Evolutionary conservation across 2,113 vertebrate genomes (phyloP), one percentile per base, ranked within the genome.

Genomic region (Rhynchopsitta pachyrhyncha): DNA sequence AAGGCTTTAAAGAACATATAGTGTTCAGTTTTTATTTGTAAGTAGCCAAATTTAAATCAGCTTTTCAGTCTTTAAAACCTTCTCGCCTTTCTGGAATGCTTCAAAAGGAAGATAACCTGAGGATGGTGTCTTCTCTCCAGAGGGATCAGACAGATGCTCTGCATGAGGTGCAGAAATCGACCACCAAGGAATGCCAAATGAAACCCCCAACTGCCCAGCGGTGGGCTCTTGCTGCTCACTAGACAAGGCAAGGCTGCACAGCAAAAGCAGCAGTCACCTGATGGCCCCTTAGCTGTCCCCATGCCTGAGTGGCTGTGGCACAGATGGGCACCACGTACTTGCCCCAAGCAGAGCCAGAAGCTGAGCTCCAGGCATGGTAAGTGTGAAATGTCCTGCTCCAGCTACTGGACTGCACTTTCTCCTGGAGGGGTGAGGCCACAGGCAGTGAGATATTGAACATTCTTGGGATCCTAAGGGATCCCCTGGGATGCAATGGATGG

Each of bases 51-150:
- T 79, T 88, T 82, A 81, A 88, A 84, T 33, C 50, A 83, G 66
- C 41, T 91, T 91, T 91, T 89, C 66, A 85, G 66, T 82, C 62
- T 79, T 95, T 88, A 84, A 94, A 93, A 76, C 50, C 49, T 23
- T 70, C 79, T 76, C 0, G 1, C 66, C 49, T 87, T 94, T 84
- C 92, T 91, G 96, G 94, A 95, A 97, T 95, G 92, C 39, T 93
- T 95, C 49, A 77, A 86, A 89, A 91, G 37, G 63, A 97, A 84
- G 67, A 87, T 84, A 86, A 88, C 93, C 96, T 95, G 95, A 96
- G 91, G 82, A 90, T 8, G 13, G 70, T 12, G 71, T 88, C 92
- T 82, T 78, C 67, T 87, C 22, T 92, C 31, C 2, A 0, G 64
- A 83, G 24, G 20, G 71, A 77, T 33, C 53, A 90, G 86, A 87